Base-by-base conservation (phyloP, 2,113 vertebrate species). In the Platysternon megacephalum region DNA sequence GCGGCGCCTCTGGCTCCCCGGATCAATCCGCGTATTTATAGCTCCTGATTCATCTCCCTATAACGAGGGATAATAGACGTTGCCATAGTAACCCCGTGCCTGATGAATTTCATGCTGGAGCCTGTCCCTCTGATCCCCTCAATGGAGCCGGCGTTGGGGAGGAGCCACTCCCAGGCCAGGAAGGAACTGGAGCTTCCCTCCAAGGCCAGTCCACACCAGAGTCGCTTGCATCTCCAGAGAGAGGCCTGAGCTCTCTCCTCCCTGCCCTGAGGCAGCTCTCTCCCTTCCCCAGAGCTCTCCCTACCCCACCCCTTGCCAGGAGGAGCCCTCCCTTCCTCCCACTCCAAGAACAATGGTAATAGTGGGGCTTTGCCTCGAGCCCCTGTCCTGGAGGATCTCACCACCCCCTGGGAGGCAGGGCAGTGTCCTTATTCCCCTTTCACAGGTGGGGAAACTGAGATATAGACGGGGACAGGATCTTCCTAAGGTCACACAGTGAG, bases 81-180 rank as follows among this genome's bases (percentile, higher is more conserved):
- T 76, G 56, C 97, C 97, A 96, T 97, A 82, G 98, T 95, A 98
- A 98, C 93, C 96, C 91, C 93, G 85, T 16, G 61, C 89, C 85
- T 46, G 91, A 87, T 4, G 44, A 81, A 83, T 79, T 53, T 79
- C 85, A 48, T 7, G 46, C 85, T 26, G 85, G 89, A 89, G 48
- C n/a, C 82, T 53, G 78, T 53, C 53, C 89, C 68, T 84, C 1
- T 21, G 81, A 44, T 72, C 89, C 91, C 72, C 2, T 0, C 61
- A 5, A 0, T 0, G 13, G 82, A 74, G 74, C 28, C 17, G 7
- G 35, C 12, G 10, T 78, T 52, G 81, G 83, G 48, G 53, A 76
- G 17, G 14, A 35, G 55, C 44, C 14, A 5, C 26, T 49, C 46
- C 22, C 76, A 22, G 76, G 10, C 28, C 76, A 79, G 76, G 74